Evolutionary conservation across 2,797 vertebrate species (phyloP).

Genomic region (Sebastolobus altivelis): DNA sequence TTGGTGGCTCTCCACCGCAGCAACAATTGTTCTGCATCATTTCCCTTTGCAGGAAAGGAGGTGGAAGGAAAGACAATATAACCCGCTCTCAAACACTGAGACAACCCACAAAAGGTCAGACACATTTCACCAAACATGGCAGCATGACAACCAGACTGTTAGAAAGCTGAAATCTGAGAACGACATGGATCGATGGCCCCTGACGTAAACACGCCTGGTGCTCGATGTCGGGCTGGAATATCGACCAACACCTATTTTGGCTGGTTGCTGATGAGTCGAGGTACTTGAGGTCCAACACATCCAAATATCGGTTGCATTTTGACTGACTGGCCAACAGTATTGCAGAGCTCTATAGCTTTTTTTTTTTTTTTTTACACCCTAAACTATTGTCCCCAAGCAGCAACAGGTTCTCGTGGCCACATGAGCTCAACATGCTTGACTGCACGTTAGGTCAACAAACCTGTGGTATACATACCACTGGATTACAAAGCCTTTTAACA

Average conservation of each 20-base stretch:
- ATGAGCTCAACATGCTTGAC: slow-evolving; percentile 9
- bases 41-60: slow-evolving; percentile 47
- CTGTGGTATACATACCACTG: slow-evolving; percentile 9
- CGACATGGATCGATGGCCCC: not conserved
- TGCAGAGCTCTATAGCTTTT: not conserved
- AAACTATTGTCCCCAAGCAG: slow-evolving; percentile 17
- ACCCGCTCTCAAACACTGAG: slow-evolving; percentile 4
- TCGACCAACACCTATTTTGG: not conserved
- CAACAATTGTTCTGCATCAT: slow-evolving; percentile 32
- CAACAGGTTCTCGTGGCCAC: not conserved
- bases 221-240: not conserved
- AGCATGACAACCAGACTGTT: not conserved
- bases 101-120: not conserved
- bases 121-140: not conserved
- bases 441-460: slow-evolving; percentile 26
- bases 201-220: not conserved
- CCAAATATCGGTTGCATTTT: not conserved
- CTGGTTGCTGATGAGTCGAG: not conserved
- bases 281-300: not conserved
- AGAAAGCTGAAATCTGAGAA: not conserved
- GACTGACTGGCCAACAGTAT: not conserved
- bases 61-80: slow-evolving; percentile 40
- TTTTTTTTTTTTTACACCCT: not conserved
- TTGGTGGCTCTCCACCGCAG: not conserved
- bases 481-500: slow-evolving; percentile 35